Evolutionary conservation across 2,797 vertebrate species (phyloP).

Genomic region (Valencia hispanica): DNA sequence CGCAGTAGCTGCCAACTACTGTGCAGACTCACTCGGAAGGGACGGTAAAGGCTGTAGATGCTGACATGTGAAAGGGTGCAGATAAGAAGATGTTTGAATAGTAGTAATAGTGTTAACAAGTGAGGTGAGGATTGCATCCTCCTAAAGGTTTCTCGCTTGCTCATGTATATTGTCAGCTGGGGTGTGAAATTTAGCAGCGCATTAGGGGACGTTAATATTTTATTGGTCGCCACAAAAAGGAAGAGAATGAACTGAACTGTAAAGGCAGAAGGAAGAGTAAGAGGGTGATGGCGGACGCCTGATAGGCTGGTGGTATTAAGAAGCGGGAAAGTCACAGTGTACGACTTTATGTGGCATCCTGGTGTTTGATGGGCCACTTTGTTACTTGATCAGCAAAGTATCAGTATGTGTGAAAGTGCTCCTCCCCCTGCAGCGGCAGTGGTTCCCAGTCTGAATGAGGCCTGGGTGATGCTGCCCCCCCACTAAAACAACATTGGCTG

Average conservation of each 20-base stretch:
- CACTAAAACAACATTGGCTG: slow-evolving; percentile 72
- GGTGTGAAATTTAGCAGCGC: slow-evolving; percentile 76
- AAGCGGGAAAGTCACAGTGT: slow-evolving; percentile 66
- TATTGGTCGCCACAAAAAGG: slow-evolving; percentile 59
- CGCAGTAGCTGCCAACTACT: slow-evolving; percentile 63
- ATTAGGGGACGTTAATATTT: slow-evolving; percentile 60
- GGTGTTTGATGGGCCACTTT: slow-evolving; percentile 80
- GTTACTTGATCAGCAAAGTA: slow-evolving; percentile 83
- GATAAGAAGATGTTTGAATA: slow-evolving; percentile 64
- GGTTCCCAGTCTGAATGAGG: slow-evolving; percentile 65
- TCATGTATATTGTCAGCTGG: slow-evolving; percentile 45
- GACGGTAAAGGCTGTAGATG: slow-evolving; percentile 37
- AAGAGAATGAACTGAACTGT: slow-evolving; percentile 23
- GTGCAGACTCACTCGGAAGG: slow-evolving; percentile 43
- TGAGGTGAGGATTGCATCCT: slow-evolving; percentile 45
- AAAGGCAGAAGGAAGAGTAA: slow-evolving; percentile 17
- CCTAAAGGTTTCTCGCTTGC: slow-evolving; percentile 47
- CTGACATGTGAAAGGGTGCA: slow-evolving; percentile 59
- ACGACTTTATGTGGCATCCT: slow-evolving; percentile 77
- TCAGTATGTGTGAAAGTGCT: slow-evolving; percentile 74
- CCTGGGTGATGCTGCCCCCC: slow-evolving; percentile 64
- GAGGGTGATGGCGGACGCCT: slow-evolving; percentile 21
- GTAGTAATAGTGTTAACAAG: slow-evolving; percentile 48
- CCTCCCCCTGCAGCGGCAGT: slow-evolving; percentile 60
- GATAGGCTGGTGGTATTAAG: slow-evolving; percentile 22